Percentiles rank a stretch among this genome's conserved stretches.
These are phyloP conservation scores for Alaudala cheleensis DNA, from an alignment of 2,113 vertebrate species.

Conservation along the genomic window DNA sequence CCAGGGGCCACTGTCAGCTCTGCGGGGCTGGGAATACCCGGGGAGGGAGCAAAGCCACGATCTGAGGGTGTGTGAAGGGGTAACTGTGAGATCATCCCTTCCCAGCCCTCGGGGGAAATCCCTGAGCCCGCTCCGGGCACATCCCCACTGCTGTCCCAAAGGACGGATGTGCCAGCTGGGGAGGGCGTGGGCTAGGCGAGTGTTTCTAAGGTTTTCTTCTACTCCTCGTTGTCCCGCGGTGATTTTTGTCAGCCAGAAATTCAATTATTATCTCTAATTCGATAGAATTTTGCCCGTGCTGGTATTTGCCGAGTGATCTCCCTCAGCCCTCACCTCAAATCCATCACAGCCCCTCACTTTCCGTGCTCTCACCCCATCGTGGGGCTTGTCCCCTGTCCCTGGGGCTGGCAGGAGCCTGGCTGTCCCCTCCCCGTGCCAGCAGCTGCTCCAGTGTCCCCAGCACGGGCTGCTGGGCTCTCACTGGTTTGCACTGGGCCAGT, in stretches of 20 bases:
- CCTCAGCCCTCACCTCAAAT: background rate
- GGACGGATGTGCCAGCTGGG: too few species aligned
- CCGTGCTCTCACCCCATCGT: fast-evolving
- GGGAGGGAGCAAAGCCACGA: fast-evolving
- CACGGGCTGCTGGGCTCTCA: background rate
- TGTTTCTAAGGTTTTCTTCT: too few species aligned
- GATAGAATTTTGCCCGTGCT: too few species aligned
- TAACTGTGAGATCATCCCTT: background rate
- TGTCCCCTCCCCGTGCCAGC: too few species aligned
- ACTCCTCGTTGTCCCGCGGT: too few species aligned
- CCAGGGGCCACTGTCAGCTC: background rate
- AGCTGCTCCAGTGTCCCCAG: background rate
- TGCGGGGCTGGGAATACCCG: background rate
- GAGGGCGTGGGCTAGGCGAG: too few species aligned
- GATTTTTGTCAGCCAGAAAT: too few species aligned
- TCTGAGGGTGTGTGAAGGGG: background rate
- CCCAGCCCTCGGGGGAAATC: too few species aligned
- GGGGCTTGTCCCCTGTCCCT: background rate
- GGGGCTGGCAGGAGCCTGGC: background rate
- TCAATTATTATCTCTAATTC: too few species aligned
- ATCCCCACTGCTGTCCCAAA: too few species aligned
- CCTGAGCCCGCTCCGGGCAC: too few species aligned
- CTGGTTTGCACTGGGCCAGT: background rate
- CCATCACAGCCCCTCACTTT: background rate
- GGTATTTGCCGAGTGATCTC: too few species aligned